Evolutionary conservation across 92 coral and sea anemone species (phyloP), one percentile per base, ranked within the genome.

Genomic region (Pocillopora meandrina): DNA sequence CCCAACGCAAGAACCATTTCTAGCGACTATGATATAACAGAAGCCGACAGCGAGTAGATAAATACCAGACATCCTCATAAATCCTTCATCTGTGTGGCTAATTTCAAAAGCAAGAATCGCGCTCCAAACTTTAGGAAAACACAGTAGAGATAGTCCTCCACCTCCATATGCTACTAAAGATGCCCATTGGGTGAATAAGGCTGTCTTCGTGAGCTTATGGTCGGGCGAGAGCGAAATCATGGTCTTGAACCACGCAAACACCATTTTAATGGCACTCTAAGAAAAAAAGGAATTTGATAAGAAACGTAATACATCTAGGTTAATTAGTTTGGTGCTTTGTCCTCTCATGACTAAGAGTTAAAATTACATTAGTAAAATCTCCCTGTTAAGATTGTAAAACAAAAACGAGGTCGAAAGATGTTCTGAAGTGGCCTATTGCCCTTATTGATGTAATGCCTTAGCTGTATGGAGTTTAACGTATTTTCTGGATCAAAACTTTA

Each of bases 121-220:
- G 35, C 84, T 58, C 87, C 90, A 86, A 42, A 90, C 36, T 11
- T 21, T 36, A 5, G 93, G 90, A 2, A 64, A 74, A 17, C 82
- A 66, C 59, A 87, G 72, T 77, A 90, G 78, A 72, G 72, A 76
- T 77, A 90, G 64, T 2, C 90, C 93, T 34, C 86, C 93, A 0
- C 78, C 78, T 14, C 76, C 57, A 61, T 86, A 90, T 10, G 90
- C 86, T 21, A 87, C 19, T 61, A 87, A 65, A 15, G 91, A 80
- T 6, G 90, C 17, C 79, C 77, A 71, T 31, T 75, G 80, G 52
- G 86, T 89, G 31, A 90, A 90, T 36, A 75, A 60, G 19, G 81
- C 86, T 42, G 89, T 78, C 49, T 77, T 81, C n/a, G 81, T 86
- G 67, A 87, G 84, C 67, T 33, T 83, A 3, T 61, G 70, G 23